Base-by-base conservation (phyloP, 2,888 invertebrate species). In the Athetis lepigone region DNA sequence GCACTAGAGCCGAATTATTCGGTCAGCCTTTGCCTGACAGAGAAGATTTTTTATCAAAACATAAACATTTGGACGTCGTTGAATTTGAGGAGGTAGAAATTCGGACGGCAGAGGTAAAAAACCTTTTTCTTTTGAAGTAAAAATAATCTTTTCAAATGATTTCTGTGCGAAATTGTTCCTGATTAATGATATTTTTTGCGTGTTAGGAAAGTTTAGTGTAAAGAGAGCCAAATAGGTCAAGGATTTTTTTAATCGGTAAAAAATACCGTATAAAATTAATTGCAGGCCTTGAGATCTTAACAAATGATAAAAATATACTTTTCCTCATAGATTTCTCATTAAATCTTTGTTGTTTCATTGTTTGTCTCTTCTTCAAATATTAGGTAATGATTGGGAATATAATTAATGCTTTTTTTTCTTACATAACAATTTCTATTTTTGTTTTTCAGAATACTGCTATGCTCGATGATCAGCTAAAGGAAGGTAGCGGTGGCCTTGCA, bases 1-100 rank as follows among this genome's bases (percentile, higher is more conserved):
- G 97, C 82, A 96, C 97, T 90, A 94, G 98, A 65, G 97, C 98
- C 0, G 98, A 98, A 87, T 90, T 98, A 51, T 95, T 98, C 74
- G 98, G 97, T 0, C 93, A 97, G 62, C 96, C 96, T 39, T 95
- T 96, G 79, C 98, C 97, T 0, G 95, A 96, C 75, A 95, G 96
- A 85, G 96, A 96, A 43, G 96, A 97, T 67, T 97, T 96, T 89
- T 89, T 96, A 83, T 94, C 92, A 77, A 95, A 95, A 83, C 93
- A 96, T 75, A 95, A 95, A 80, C 93, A 95, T 84, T 87, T 95
- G 66, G 93, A 94, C 68, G 95, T 96, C 47, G 94, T 94, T 27
- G 95, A 95, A 73, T 95, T 95, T 69, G 89, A 95, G 68, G 96
- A 96, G 84, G 94, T 95, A 2, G 93, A 94, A 82, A 91, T 95